A percentile compares a stretch with the other conserved stretches of the same genome.
Conservation (phyloP, 2,113 vertebrate species). For the Coptodon rendalli region DNA sequence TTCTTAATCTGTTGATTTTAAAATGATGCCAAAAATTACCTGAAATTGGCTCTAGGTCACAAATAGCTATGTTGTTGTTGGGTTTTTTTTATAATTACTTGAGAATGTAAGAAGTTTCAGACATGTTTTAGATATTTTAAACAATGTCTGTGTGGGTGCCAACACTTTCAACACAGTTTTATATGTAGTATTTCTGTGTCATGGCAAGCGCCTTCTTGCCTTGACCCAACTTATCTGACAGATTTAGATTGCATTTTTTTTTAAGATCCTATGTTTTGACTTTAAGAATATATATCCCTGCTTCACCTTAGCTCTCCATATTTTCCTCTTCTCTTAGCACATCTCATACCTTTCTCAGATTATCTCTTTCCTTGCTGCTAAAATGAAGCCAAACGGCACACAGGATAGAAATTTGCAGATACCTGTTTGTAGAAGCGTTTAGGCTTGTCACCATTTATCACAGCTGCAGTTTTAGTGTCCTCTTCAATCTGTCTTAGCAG, state of each 20-base stretch:
- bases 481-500: slow-evolving; percentile 49
- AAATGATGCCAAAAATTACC: neutral
- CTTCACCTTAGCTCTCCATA: neutral
- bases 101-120: neutral
- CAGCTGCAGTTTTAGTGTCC: slow-evolving; percentile 60
- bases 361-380: neutral
- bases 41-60: neutral
- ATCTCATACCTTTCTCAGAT: neutral
- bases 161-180: neutral
- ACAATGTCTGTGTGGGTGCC: neutral
- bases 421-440: slow-evolving; percentile 55
- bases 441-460: slow-evolving; percentile 58
- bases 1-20: neutral
- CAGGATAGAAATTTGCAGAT: slow-evolving; percentile 48
- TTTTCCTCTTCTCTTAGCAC: neutral
- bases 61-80: neutral
- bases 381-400: slow-evolving; percentile 29
- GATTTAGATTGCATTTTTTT: neutral
- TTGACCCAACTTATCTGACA: neutral
- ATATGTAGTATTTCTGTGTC: neutral
- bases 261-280: neutral
- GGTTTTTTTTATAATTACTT: neutral
- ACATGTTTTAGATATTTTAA: neutral
- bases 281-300: neutral
- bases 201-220: neutral